Conservation (phyloP, 2,888 invertebrate genomes). For the Leptinotarsa tumamoca region DNA sequence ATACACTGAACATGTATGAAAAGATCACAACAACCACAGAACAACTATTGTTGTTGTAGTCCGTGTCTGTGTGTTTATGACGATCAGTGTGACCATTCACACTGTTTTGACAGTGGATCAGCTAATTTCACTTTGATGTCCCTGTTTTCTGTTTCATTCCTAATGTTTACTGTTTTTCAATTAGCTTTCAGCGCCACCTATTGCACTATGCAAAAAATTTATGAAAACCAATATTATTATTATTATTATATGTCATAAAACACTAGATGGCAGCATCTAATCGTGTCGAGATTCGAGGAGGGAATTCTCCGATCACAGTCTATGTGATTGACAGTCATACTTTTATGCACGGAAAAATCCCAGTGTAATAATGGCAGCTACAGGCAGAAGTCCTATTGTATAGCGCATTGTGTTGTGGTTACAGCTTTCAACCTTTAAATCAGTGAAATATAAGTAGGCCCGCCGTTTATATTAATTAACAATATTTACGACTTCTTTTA, state of each 20-base stretch:
- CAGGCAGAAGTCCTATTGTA: not conserved
- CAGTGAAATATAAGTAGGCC: not conserved
- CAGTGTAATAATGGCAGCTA: not conserved
- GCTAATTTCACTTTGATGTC: not conserved
- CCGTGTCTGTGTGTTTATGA: no score
- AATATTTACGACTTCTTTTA: not conserved
- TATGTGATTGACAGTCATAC: not conserved
- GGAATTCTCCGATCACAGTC: not conserved
- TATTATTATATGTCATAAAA: not conserved
- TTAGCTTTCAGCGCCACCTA: no score
- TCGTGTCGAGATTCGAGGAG: not conserved
- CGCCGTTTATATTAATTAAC: no score
- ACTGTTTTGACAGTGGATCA: conserved; percentile 4
- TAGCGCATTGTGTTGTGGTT: not conserved
- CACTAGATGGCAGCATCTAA: not conserved
- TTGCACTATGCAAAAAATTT: not conserved
- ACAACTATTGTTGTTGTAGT: no score
- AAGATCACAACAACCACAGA: no score
- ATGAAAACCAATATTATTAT: not conserved
- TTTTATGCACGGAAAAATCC: not conserved
- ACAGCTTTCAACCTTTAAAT: not conserved
- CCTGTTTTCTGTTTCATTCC: conserved; percentile 2
- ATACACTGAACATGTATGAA: no score
- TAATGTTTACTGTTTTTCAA: conserved; percentile 4
- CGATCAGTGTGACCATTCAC: not conserved